A percentile compares a stretch with the other conserved stretches of the same genome.
Evolutionary conservation across 2,888 invertebrate species (phyloP).

Genomic region (Metopia argyrocephala): DNA sequence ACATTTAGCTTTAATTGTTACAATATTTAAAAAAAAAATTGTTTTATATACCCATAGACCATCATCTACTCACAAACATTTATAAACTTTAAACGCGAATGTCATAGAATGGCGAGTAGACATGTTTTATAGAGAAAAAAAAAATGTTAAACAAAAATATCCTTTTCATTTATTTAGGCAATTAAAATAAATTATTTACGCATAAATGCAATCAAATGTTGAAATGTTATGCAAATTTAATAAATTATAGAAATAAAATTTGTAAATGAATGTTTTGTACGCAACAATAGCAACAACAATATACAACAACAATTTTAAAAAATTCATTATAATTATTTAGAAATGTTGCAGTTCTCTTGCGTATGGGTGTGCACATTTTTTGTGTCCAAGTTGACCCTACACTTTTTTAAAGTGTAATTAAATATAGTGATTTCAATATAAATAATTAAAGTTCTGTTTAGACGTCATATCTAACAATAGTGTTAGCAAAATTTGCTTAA

Average conservation of each 20-base stretch:
- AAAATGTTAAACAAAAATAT: neutral
- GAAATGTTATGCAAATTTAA: slow-evolving; percentile 47
- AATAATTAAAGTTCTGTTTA: too few species aligned
- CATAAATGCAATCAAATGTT: slow-evolving; percentile 49
- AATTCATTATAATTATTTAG: neutral
- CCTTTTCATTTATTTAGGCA: slow-evolving; percentile 43
- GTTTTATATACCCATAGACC: too few species aligned
- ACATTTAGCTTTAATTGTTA: neutral
- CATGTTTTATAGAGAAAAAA: neutral
- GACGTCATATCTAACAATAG: too few species aligned
- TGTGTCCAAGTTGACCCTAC: too few species aligned
- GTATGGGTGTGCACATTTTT: neutral
- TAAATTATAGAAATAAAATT: slow-evolving; percentile 37
- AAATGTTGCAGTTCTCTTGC: neutral
- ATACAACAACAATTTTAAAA: neutral
- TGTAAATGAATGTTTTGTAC: neutral
- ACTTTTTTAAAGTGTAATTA: too few species aligned
- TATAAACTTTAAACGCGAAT: too few species aligned
- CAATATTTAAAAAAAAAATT: neutral
- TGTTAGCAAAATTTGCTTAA: too few species aligned
- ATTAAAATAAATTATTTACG: slow-evolving; percentile 56
- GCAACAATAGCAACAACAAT: neutral
- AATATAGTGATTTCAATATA: too few species aligned
- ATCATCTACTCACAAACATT: too few species aligned
- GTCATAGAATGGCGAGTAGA: too few species aligned